Evolutionary conservation across 2,888 invertebrate genomes (phyloP).

Genomic region (Argynnis bischoffii): DNA sequence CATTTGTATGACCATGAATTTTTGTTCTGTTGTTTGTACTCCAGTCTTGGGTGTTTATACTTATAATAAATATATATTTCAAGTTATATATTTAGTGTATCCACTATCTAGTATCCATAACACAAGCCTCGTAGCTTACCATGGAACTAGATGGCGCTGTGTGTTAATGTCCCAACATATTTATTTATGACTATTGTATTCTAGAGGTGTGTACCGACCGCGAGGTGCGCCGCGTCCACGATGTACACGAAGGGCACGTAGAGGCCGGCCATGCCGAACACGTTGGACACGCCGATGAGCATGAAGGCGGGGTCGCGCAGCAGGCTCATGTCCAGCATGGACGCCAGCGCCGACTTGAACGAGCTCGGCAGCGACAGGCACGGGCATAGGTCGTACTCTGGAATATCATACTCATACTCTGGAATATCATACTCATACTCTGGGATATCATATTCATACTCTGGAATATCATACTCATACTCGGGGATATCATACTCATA

Average conservation of each 20-base stretch:
- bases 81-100: too few species aligned
- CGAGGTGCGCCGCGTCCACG: constrained; percentile 89
- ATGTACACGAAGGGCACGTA: constrained; percentile 98
- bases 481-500: constrained; percentile 66
- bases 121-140: too few species aligned
- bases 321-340: constrained; percentile 95
- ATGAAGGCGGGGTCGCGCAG: constrained; percentile 95
- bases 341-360: constrained; percentile 90
- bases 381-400: constrained; percentile 91
- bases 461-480: constrained; percentile 72
- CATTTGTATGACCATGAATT: too few species aligned
- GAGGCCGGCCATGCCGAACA: constrained; percentile 98
- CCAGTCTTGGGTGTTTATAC: too few species aligned
- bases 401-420: constrained; percentile 17
- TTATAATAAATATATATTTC: too few species aligned
- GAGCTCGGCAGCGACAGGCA: constrained; percentile 90
- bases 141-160: too few species aligned
- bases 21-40: too few species aligned
- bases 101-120: too few species aligned
- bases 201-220: constrained; percentile 76
- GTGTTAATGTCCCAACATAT: too few species aligned
- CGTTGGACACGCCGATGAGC: constrained; percentile 95
- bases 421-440: constrained; percentile 81
- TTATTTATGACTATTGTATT: neutral
- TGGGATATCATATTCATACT: constrained; percentile 50